phyloP scores from a whole-genome alignment of 2,113 vertebrate genomes.

The Rhinopithecus roxellana region DNA sequence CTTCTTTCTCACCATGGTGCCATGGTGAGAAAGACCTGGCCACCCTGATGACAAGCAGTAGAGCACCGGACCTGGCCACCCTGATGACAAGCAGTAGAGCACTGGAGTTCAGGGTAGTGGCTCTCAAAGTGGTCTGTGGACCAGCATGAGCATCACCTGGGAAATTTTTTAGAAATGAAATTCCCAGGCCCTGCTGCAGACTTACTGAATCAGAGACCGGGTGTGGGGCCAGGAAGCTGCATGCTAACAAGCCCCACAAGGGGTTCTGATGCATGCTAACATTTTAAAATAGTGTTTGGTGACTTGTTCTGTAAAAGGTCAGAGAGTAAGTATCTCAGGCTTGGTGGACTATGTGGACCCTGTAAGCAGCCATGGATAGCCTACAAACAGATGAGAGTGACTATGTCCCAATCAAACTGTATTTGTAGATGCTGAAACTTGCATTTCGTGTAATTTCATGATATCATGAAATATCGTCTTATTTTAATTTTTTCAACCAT shows the following conservation, averaged over 20 bases:
- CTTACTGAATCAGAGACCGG: neutral
- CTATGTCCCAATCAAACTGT: neutral
- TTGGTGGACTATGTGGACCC: neutral
- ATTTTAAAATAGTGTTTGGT: neutral
- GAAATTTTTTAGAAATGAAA: neutral
- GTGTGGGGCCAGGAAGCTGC: accelerated
- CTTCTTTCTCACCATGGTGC: neutral
- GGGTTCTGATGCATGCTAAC: neutral
- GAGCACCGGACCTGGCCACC: neutral
- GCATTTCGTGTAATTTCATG: neutral
- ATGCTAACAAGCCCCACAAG: neutral
- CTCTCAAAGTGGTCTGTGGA: neutral
- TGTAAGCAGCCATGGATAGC: neutral
- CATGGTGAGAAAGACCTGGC: neutral
- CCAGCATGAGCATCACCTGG: neutral
- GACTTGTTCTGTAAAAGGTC: neutral
- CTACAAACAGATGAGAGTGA: accelerated
- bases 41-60: neutral
- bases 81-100: no score
- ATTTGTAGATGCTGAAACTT: neutral
- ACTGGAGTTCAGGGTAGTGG: no score
- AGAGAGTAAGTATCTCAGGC: neutral
- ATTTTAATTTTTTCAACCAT: neutral
- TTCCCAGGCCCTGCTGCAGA: neutral
- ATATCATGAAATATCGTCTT: neutral